These are phyloP conservation scores for Palythoa grandis DNA, from an alignment of 92 coral and sea anemone genomes.

Conservation along the genomic window DNA sequence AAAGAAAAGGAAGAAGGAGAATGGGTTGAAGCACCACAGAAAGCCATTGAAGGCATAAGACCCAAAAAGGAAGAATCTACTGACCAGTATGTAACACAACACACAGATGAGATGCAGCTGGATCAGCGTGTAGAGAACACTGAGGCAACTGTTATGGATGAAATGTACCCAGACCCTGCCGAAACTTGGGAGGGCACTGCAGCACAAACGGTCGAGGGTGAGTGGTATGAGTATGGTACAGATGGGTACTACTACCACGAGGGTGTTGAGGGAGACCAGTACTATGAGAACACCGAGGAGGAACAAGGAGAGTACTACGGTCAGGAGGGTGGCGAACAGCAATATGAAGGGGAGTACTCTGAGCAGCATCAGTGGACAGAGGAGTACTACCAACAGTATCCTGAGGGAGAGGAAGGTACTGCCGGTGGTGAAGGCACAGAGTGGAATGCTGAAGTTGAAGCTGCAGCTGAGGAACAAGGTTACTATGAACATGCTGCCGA, in stretches of 20 bases:
- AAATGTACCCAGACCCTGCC: neutral
- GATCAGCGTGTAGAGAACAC: conserved; percentile 7
- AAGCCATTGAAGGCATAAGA: neutral
- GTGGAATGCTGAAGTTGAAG: conserved; percentile 49
- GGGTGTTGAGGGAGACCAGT: conserved; percentile 21
- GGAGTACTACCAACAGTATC: conserved; percentile 29
- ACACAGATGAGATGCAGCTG: neutral
- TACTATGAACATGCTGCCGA: conserved; percentile 48
- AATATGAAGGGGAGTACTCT: conserved; percentile 48
- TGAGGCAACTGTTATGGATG: neutral
- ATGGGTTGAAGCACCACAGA: conserved; percentile 44
- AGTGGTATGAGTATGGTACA: conserved; percentile 39
- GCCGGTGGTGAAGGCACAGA: conserved; percentile 48
- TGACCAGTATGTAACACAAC: conserved; percentile 3
- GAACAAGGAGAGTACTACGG: conserved; percentile 31
- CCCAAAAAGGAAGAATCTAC: conserved; percentile 4
- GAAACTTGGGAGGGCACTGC: conserved; percentile 14
- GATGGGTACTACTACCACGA: conserved; percentile 26
- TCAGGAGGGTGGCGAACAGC: conserved; percentile 45
- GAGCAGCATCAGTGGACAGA: conserved; percentile 41
- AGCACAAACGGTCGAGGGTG: neutral
- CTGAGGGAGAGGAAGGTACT: conserved; percentile 52
- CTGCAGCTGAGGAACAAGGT: conserved; percentile 37
- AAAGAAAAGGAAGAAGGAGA: conserved; percentile 50
- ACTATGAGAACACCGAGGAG: conserved; percentile 23